Evolutionary conservation across 2,888 invertebrate species (phyloP).

Genomic region (Crepidodera aurea): DNA sequence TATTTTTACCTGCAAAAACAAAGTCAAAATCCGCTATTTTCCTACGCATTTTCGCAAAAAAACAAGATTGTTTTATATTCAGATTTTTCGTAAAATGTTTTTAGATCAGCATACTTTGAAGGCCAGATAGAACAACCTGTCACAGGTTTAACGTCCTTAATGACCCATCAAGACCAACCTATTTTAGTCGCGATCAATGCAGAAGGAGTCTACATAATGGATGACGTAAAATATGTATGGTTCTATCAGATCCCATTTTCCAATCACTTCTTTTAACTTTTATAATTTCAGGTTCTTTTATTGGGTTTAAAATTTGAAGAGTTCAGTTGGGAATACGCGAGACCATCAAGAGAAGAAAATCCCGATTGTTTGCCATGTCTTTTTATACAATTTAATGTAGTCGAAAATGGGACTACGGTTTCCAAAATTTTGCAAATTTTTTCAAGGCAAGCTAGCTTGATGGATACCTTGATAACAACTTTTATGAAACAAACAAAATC

Average conservation of each 20-base stretch:
- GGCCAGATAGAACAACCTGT: conserved; percentile 94
- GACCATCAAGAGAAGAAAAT: conserved; percentile 84
- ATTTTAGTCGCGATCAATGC: conserved; percentile 90
- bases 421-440: conserved; percentile 80
- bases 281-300: conserved; percentile 73
- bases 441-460: conserved; percentile 76
- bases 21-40: too few relatives aligned
- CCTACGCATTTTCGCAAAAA: too few relatives aligned
- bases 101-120: conserved; percentile 91
- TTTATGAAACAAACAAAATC: conserved; percentile 80
- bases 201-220: conserved; percentile 84
- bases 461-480: conserved; percentile 85
- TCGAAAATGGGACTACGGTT: conserved; percentile 78
- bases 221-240: conserved; percentile 84
- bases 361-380: conserved; percentile 89
- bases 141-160: conserved; percentile 81
- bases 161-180: conserved; percentile 87
- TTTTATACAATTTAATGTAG: conserved; percentile 87
- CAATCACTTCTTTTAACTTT: too few relatives aligned
- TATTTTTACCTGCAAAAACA: too few relatives aligned
- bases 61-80: too few relatives aligned
- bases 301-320: conserved; percentile 88
- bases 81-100: too few relatives aligned
- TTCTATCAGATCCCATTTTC: too few relatives aligned
- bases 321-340: conserved; percentile 91